Percentiles rank a stretch among this genome's conserved stretches.
These are phyloP conservation scores for Halcyon malimbica DNA, from an alignment of 2,113 vertebrate genomes.

Conservation along the genomic window DNA sequence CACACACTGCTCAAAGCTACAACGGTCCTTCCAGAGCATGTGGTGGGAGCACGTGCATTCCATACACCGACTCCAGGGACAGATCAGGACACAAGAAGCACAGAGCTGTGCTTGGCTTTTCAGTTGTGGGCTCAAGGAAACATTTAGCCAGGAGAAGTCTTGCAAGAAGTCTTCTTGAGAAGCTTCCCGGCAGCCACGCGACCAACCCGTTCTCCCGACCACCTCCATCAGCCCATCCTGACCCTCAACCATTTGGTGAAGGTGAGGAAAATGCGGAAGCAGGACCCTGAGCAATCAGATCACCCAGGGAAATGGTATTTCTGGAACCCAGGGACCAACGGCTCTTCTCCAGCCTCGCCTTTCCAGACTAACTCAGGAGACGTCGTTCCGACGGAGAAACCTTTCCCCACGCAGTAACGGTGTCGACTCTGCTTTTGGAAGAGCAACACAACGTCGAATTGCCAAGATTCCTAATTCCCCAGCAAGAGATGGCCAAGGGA, in stretches of 20 bases:
- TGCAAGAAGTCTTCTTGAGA: background rate
- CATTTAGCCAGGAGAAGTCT: too few species aligned
- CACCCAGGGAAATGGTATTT: background rate
- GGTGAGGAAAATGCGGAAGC: accelerated
- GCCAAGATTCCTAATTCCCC: background rate
- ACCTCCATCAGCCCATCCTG: accelerated
- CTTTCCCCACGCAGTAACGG: background rate
- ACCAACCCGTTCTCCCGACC: background rate
- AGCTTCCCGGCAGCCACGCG: background rate
- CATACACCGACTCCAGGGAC: too few species aligned
- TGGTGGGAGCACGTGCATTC: too few species aligned
- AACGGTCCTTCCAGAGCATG: too few species aligned
- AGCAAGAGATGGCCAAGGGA: background rate
- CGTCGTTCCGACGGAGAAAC: background rate
- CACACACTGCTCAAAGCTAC: too few species aligned
- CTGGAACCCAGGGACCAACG: background rate
- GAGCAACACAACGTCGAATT: background rate
- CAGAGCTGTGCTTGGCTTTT: too few species aligned
- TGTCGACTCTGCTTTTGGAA: background rate
- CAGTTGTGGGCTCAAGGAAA: too few species aligned
- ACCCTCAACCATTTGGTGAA: background rate
- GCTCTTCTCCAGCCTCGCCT: background rate
- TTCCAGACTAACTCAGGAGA: background rate
- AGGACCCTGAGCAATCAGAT: background rate
- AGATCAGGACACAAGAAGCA: too few species aligned